Base-by-base conservation (phyloP, 2,888 invertebrate species). In the Azorinus chamasolen region DNA sequence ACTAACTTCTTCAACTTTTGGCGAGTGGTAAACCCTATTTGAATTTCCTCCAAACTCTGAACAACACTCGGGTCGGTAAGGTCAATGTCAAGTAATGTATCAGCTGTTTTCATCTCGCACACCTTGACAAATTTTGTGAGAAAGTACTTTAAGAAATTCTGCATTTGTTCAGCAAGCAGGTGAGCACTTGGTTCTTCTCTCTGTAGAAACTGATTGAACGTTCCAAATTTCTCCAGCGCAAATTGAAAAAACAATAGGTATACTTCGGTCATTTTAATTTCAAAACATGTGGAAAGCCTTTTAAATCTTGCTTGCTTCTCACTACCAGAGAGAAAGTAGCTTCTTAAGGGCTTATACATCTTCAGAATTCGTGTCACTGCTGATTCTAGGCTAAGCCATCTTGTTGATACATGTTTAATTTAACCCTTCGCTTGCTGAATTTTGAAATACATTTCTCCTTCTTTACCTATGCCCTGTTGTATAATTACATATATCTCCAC, bases 111-210 rank as follows among this genome's bases (percentile, higher is more conserved):
- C 16, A 45, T 3, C 18, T 6, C 45, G 18, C n/a, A 45, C 12
- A 45, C 45, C 18, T 45, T 45, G 16, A 45, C 45, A 45, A 45
- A n/a, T n/a, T n/a, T n/a, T n/a, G n/a, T n/a, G n/a, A n/a, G n/a
- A n/a, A n/a, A n/a, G n/a, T n/a, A n/a, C n/a, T n/a, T n/a, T n/a
- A n/a, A n/a, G n/a, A n/a, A n/a, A n/a, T n/a, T n/a, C n/a, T n/a
- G n/a, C n/a, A 45, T 20, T 10, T 45, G 45, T 18, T 20, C 45
- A 45, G 12, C 45, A 45, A 45, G 18, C 14, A 45, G 16, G n/a
- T 45, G 12, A 20, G 45, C 45, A 45, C 45, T 18, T 45, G 45
- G 3, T 10, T 45, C 45, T 45, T 45, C 45, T 45, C 45, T 45
- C 4, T 10, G 45, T 6, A 45, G 45, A 45, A 45, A 45, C 12